Base-by-base conservation (phyloP, 2,113 vertebrate genomes). In the Phocoena phocoena region DNA sequence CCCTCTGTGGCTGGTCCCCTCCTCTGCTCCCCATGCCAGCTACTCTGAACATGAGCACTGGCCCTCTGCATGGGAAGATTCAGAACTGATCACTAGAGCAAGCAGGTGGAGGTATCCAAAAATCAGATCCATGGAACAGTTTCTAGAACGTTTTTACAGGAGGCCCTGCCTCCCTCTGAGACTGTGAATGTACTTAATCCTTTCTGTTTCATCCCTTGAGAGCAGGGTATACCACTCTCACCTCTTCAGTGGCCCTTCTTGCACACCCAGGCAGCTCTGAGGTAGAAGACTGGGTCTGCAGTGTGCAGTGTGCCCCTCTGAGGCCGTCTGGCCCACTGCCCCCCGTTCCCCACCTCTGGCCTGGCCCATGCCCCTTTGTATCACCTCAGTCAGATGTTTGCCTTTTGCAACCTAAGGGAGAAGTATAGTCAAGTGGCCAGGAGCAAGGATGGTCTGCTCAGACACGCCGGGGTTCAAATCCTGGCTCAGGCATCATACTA, bases 11-110 rank as follows among this genome's bases (percentile, higher is more conserved):
- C n/a, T 33, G 13, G 8, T 25, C 67, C 67, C 44, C 3, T 0
- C 4, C 31, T 11, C 5, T 1, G 10, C 2, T 11, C 4, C 25
- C 26, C 17, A 6, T 8, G 1, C 14, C 36, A 33, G 1, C 73
- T 62, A 20, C 44, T 31, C 36, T 17, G 15, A 25, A 33, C 14
- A 11, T 11, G 7, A 80, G 65, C 41, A 47, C 65, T 0, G 25
- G 28, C 18, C 71, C 2, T 38, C 44, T 83, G 41, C 23, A 2
- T 1, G 9, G 33, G 31, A 33, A 79, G 12, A 25, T 77, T 82
- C 47, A 47, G 85, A 96, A 76, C 14, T 18, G 38, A 67, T 53
- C 65, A 65, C 1, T 10, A 26, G 28, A n/a, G 41, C 26, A 65
- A 87, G 74, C 44, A 55, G 68, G 44, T 33, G 0, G n/a, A 53